These are phyloP conservation scores for Apodemus agrarius DNA, from an alignment of 2,797 vertebrate species.

Conservation along the genomic window DNA sequence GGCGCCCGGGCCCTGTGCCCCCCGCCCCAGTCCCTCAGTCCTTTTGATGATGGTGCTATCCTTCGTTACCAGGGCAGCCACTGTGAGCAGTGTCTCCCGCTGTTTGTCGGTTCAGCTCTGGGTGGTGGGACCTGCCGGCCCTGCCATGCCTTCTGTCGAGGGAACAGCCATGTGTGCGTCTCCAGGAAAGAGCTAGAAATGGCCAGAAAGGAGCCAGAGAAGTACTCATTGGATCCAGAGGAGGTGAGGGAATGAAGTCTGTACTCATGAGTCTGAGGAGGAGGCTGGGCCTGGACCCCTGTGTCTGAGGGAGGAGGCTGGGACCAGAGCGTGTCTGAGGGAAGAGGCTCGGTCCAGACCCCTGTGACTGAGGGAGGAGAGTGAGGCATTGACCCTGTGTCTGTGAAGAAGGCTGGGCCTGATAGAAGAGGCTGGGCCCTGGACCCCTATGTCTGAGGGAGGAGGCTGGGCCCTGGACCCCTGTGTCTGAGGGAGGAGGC, in stretches of 20 bases:
- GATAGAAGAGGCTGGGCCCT: not conserved
- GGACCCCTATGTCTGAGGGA: not conserved
- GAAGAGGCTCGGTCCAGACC: not conserved
- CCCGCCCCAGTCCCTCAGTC: too few species aligned
- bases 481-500: not conserved
- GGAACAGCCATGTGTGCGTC: slow-evolving; percentile 93
- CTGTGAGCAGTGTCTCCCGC: slow-evolving; percentile 95
- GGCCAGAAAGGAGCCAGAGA: slow-evolving; percentile 88
- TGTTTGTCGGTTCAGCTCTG: slow-evolving; percentile 94
- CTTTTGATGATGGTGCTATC: not conserved
- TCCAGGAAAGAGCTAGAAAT: slow-evolving; percentile 91
- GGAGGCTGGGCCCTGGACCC: not conserved
- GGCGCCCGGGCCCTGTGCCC: fast-evolving
- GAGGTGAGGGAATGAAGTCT: slow-evolving; percentile 74
- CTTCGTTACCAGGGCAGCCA: slow-evolving; percentile 90
- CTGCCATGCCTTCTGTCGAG: slow-evolving; percentile 93
- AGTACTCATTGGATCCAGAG: slow-evolving; percentile 89
- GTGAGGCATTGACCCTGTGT: too few species aligned
- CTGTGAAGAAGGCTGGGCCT: too few species aligned
- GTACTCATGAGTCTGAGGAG: not conserved
- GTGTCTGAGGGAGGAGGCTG: not conserved
- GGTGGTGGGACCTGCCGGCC: slow-evolving; percentile 93
- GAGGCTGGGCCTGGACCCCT: not conserved
- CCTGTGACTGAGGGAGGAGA: not conserved
- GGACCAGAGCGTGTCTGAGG: not conserved